These are phyloP conservation scores for Mylabris phalerata DNA, from an alignment of 1,140 invertebrate genomes.

Conservation along the genomic window DNA sequence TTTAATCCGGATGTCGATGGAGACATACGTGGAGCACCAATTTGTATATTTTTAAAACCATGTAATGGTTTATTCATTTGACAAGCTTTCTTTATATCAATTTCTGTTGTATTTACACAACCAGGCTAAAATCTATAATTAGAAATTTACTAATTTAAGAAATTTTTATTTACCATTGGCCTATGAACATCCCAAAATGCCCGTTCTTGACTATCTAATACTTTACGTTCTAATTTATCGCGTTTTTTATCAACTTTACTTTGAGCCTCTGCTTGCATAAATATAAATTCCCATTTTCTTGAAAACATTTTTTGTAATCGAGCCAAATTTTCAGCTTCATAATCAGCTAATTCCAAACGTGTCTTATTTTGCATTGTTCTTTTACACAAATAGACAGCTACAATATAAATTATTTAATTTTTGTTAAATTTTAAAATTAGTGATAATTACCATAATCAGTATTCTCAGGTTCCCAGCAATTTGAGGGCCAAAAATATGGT, in stretches of 20 bases:
- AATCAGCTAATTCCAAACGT: slow-evolving; percentile 92
- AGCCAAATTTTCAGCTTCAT: slow-evolving; percentile 96
- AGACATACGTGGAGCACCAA: slow-evolving; percentile 49
- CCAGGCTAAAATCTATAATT: slow-evolving; percentile 64
- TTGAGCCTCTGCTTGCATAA: slow-evolving; percentile 89
- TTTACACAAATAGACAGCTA: slow-evolving; percentile 98
- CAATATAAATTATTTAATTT: slow-evolving; percentile 22
- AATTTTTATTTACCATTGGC: slow-evolving; percentile 69
- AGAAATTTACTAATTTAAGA: neutral
- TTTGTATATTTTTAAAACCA: slow-evolving; percentile 46
- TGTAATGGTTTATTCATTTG: slow-evolving; percentile 68
- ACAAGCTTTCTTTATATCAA: slow-evolving; percentile 96
- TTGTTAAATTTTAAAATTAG: neutral
- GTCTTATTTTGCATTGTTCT: slow-evolving; percentile 99
- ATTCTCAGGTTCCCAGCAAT: slow-evolving; percentile 99
- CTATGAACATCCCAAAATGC: slow-evolving; percentile 99
- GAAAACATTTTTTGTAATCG: slow-evolving; percentile 98
- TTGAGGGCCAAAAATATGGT: slow-evolving; percentile 99
- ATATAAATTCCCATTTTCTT: slow-evolving; percentile 99
- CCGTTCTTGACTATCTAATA: slow-evolving; percentile 96
- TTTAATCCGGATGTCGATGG: slow-evolving; percentile 53
- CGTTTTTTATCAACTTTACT: slow-evolving; percentile 97
- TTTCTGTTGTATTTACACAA: slow-evolving; percentile 97
- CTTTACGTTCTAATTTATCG: slow-evolving; percentile 96
- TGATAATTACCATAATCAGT: slow-evolving; percentile 91